A percentile compares a stretch with the other conserved stretches of the same genome.
These are phyloP conservation scores for Triops cancriformis DNA, from an alignment of 1,140 invertebrate species.

Conservation along the genomic window DNA sequence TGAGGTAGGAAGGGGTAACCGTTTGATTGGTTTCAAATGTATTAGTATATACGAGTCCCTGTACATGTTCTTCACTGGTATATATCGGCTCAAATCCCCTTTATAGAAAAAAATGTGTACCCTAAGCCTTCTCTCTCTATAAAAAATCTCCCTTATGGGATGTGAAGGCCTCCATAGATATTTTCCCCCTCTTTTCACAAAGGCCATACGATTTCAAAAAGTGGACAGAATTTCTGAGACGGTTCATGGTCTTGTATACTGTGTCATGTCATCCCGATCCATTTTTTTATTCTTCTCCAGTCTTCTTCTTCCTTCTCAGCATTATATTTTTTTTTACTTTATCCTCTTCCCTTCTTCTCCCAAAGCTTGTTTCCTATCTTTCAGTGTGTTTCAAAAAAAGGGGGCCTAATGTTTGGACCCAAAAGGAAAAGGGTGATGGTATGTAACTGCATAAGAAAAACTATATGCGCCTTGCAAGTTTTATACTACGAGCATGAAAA, in stretches of 20 bases:
- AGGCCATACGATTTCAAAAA: neutral
- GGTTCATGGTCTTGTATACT: neutral
- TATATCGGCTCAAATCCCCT: neutral
- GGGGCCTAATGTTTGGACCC: neutral
- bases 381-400: neutral
- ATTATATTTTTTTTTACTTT: neutral
- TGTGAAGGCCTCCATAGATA: neutral
- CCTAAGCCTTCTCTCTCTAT: neutral
- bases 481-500: neutral
- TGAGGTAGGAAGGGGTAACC: neutral
- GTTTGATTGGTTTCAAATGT: neutral
- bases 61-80: too few species aligned
- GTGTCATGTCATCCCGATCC: neutral
- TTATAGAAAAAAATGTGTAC: neutral
- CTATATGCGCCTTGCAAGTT: neutral
- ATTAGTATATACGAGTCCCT: neutral
- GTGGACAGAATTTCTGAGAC: neutral
- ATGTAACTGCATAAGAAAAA: constrained; percentile 7
- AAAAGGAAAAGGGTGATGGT: constrained; percentile 1
- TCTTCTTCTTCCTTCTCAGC: neutral
- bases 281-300: neutral
- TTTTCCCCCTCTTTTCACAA: neutral
- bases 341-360: neutral
- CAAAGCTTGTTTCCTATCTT: neutral
- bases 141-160: neutral